A percentile compares a stretch with the other conserved stretches of the same genome.
These are phyloP conservation scores for Xylocampa areola DNA, from an alignment of 2,888 invertebrate species.

Conservation along the genomic window DNA sequence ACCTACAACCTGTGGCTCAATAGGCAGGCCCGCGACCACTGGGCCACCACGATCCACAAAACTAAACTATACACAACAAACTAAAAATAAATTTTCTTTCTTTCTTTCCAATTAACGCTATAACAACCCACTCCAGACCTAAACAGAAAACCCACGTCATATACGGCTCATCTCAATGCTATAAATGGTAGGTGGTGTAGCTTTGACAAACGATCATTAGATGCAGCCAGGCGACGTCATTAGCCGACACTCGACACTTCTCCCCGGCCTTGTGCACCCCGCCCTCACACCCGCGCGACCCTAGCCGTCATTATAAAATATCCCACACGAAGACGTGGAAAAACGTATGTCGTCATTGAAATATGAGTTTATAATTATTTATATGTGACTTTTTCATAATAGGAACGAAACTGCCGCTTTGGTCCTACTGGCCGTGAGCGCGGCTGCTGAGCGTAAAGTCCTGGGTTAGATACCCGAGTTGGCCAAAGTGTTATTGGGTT, in stretches of 20 bases:
- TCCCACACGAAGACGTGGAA: conserved; percentile 52
- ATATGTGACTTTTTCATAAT: conserved; percentile 30
- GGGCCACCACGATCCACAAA: no score
- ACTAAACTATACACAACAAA: no score
- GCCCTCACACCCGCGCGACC: conserved; percentile 2
- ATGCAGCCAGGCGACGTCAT: conserved; percentile 59
- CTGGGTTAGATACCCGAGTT: no score
- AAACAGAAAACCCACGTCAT: conserved; percentile 13
- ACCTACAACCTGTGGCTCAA: no score
- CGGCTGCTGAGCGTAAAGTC: no score
- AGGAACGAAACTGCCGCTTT: no score
- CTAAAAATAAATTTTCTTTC: no score
- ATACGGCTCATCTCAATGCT: conserved; percentile 15
- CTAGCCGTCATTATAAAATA: conserved; percentile 55
- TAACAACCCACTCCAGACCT: conserved; percentile 3
- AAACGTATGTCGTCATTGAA: conserved; percentile 56
- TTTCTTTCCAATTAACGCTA: conserved; percentile 16
- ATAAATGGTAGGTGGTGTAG: conserved; percentile 40
- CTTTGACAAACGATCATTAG: conserved; percentile 63
- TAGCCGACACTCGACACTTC: conserved; percentile 60
- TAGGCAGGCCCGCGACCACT: no score
- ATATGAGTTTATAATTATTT: conserved; percentile 56
- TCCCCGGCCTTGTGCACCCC: not conserved
- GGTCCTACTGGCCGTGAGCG: no score
- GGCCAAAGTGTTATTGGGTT: no score